Conservation (phyloP, 2,888 invertebrate species). For the Marronus borbonicus region DNA sequence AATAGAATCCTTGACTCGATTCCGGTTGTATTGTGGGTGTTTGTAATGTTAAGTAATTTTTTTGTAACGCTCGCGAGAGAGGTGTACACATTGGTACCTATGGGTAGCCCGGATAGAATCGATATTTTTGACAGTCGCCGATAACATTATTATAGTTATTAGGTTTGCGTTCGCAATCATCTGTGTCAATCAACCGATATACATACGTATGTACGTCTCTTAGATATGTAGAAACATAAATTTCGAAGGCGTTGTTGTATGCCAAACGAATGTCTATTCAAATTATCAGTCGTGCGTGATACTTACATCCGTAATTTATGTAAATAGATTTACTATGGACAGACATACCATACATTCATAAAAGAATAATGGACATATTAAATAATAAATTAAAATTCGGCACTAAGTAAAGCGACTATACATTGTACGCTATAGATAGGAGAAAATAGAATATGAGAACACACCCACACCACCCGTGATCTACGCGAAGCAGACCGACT, state of each 20-base stretch:
- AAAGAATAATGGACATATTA: neutral
- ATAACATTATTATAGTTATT: conserved; percentile 48
- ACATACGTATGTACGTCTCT: neutral
- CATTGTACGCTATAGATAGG: neutral
- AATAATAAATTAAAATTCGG: neutral
- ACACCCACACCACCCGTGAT: conserved; percentile 1
- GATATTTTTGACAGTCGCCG: conserved; percentile 47
- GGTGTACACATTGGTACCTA: neutral
- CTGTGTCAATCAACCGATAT: conserved; percentile 17
- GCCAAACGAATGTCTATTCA: conserved; percentile 19
- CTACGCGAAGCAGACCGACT: neutral
- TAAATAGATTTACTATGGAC: neutral
- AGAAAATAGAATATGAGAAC: neutral
- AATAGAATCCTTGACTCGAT: conserved; percentile 34
- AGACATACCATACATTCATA: neutral
- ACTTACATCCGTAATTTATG: conserved; percentile 24
- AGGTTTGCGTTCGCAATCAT: conserved; percentile 38
- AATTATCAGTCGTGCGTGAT: conserved; percentile 30
- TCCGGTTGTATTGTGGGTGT: conserved; percentile 46
- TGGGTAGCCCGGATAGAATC: conserved; percentile 15
- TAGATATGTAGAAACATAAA: neutral
- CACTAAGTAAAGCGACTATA: neutral
- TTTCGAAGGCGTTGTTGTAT: conserved; percentile 24
- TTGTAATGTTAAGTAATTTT: conserved; percentile 43
- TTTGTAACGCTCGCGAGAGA: neutral